Percentiles rank a stretch among this genome's conserved stretches.
phyloP scores from a whole-genome alignment of 2,888 invertebrate genomes.

The Synanthedon andrenaeformis region DNA sequence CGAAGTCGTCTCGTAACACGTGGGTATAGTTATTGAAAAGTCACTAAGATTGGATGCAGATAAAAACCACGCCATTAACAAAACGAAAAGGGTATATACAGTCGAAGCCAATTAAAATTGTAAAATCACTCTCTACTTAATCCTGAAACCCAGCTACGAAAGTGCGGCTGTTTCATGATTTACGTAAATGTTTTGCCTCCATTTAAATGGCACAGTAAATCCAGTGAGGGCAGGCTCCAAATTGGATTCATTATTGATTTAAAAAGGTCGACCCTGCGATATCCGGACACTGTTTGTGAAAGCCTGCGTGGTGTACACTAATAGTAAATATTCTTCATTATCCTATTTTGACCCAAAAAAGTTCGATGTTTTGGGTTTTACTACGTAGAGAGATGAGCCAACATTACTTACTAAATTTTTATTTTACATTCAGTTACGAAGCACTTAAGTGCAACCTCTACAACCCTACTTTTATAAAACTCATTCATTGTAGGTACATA shows the following conservation, averaged over 20 bases:
- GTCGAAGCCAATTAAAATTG: background rate
- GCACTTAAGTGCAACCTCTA: too few species aligned
- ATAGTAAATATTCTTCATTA: too few species aligned
- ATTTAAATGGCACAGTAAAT: conserved; percentile 19
- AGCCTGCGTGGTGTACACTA: background rate
- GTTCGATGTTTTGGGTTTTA: too few species aligned
- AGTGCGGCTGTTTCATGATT: conserved; percentile 23
- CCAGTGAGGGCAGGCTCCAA: conserved; percentile 25
- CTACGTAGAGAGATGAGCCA: too few species aligned
- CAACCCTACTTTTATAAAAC: too few species aligned
- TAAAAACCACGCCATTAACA: too few species aligned
- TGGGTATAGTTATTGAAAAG: too few species aligned
- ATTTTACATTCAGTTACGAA: too few species aligned
- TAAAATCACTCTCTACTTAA: background rate
- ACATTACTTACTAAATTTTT: too few species aligned
- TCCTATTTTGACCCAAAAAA: background rate
- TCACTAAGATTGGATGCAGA: too few species aligned
- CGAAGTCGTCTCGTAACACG: too few species aligned
- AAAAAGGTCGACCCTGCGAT: conserved; percentile 35
- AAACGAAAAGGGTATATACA: background rate
- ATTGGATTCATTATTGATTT: conserved; percentile 59
- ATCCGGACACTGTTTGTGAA: background rate
- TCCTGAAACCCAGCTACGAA: background rate
- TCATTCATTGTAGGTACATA: too few species aligned
- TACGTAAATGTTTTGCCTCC: conserved; percentile 34